These are phyloP conservation scores for Gisinianus flammeolus DNA, from an alignment of 2,888 invertebrate species.

Conservation along the genomic window DNA sequence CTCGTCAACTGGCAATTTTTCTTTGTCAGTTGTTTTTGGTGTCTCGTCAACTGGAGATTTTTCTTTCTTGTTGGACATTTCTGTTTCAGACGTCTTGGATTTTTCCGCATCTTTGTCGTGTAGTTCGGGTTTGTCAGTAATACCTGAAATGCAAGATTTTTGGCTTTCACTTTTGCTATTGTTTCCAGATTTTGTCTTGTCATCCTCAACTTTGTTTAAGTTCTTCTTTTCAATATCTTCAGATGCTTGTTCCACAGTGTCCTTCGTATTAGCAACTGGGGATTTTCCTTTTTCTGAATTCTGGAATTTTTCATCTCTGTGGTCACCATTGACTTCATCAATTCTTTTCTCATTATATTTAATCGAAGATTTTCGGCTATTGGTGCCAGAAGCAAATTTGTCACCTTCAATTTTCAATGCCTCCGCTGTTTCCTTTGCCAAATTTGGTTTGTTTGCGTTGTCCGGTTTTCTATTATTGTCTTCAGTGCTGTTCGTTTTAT, in stretches of 20 bases:
- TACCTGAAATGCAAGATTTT: no score
- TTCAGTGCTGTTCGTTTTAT: no score
- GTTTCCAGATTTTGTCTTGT: background rate
- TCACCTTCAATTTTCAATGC: background rate
- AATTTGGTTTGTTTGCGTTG: background rate
- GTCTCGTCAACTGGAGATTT: background rate
- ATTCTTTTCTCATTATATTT: background rate
- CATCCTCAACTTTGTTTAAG: background rate
- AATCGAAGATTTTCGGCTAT: no score
- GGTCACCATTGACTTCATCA: background rate
- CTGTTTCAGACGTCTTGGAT: background rate
- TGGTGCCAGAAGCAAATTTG: background rate
- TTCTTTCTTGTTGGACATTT: background rate
- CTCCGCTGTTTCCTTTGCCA: background rate
- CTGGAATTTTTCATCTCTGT: background rate
- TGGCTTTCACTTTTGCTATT: background rate
- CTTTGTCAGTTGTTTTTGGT: background rate
- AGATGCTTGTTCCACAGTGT: background rate
- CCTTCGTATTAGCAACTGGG: background rate
- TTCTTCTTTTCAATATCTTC: background rate
- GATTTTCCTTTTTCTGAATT: background rate
- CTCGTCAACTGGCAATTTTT: background rate
- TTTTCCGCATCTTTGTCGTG: background rate
- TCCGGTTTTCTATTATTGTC: background rate
- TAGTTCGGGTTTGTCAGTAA: background rate